Percentiles rank a stretch among this genome's conserved stretches.
Evolutionary conservation across 2,113 vertebrate genomes (phyloP).

Genomic region (Rissa tridactyla): DNA sequence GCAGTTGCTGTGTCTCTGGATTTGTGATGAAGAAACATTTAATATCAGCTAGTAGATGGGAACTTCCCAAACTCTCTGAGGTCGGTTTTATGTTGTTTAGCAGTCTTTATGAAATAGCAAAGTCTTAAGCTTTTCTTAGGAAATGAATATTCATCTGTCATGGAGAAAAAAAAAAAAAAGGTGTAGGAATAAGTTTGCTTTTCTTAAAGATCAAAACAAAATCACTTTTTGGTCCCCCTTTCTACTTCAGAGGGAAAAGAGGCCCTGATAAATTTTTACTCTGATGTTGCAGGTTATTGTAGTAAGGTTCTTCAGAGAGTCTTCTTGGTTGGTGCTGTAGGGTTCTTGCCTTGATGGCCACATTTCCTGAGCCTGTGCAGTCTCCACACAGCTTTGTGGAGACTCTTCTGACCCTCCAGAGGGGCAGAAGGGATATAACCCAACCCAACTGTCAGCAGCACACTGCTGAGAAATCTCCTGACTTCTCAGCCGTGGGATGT

Average conservation of each 20-base stretch:
- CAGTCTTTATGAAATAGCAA: background rate
- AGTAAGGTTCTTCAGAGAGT: background rate
- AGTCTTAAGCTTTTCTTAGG: background rate
- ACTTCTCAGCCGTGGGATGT: background rate
- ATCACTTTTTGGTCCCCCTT: background rate
- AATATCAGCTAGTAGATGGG: background rate
- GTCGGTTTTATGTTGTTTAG: background rate
- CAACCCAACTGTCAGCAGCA: background rate
- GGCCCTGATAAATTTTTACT: background rate
- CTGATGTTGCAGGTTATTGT: background rate
- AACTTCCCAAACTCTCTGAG: background rate
- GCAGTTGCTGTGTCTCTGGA: background rate
- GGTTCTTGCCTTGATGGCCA: background rate
- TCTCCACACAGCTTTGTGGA: background rate
- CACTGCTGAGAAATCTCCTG: background rate
- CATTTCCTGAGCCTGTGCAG: background rate
- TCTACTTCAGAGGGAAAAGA: background rate
- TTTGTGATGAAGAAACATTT: conserved; percentile 1
- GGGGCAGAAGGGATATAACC: background rate
- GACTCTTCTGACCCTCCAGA: background rate
- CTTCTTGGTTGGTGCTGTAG: background rate
- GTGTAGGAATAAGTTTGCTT: background rate
- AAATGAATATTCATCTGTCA: background rate
- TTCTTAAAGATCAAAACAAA: background rate
- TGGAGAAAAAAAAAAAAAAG: background rate